Conservation (phyloP, 2,888 invertebrate genomes). For the Standfussiana lucernea region DNA sequence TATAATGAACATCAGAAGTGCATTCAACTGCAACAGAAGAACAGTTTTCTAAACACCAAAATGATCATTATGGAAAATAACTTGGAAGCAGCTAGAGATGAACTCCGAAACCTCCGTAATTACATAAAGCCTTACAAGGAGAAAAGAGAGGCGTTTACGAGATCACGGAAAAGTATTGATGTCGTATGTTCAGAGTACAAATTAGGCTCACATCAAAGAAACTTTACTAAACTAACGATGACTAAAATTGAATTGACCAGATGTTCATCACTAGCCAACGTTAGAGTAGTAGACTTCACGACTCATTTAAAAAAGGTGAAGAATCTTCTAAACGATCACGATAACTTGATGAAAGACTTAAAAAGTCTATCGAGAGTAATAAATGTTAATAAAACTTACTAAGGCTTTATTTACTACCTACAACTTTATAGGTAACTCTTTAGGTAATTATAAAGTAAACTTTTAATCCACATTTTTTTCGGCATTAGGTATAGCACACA, state of each 20-base stretch:
- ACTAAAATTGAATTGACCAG: slow-evolving; percentile 54
- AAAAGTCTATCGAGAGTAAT: slow-evolving; percentile 71
- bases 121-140: slow-evolving; percentile 65
- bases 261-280: slow-evolving; percentile 31
- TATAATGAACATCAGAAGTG: slow-evolving; percentile 73
- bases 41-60: slow-evolving; percentile 77
- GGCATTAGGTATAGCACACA: too few species aligned
- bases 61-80: slow-evolving; percentile 75
- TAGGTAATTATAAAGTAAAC: too few species aligned
- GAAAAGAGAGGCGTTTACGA: slow-evolving; percentile 60
- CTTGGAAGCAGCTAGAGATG: slow-evolving; percentile 68
- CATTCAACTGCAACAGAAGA: slow-evolving; percentile 75
- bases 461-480: too few species aligned
- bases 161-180: slow-evolving; percentile 33
- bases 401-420: background rate
- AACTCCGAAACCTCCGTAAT: slow-evolving; percentile 70
- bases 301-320: slow-evolving; percentile 77
- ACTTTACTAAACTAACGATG: slow-evolving; percentile 50
- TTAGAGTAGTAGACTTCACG: slow-evolving; percentile 68
- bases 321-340: slow-evolving; percentile 78
- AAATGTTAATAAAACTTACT: slow-evolving; percentile 43
- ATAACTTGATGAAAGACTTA: slow-evolving; percentile 74
- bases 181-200: slow-evolving; percentile 54
- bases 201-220: slow-evolving; percentile 38
- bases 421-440: too few species aligned